Base-by-base conservation (phyloP, 2,888 invertebrate species). In the Tanytarsus gracilentus region DNA sequence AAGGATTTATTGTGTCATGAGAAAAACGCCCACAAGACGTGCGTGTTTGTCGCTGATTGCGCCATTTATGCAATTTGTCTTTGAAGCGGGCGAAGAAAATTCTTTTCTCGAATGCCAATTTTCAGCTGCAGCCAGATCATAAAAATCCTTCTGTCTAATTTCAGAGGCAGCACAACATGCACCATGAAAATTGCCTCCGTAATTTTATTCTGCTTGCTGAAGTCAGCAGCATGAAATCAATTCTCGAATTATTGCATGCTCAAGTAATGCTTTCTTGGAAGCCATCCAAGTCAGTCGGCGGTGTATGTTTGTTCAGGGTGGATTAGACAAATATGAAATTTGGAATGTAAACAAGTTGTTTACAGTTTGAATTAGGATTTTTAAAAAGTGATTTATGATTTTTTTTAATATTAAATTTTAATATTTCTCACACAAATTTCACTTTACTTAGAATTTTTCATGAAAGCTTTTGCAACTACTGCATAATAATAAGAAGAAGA, bases 1-100 rank as follows among this genome's bases (percentile, higher is more conserved):
- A 36, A 36, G 16, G 36, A 36, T 29, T n/a, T n/a, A n/a, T n/a
- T n/a, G n/a, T 36, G 36, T n/a, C 14, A 36, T 36, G 16, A 16
- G 16, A 36, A 36, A n/a, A 36, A 36, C 36, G 36, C 36, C 36
- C 36, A 36, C 36, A 36, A 36, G 36, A 36, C 36, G 36, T 36
- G 36, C 36, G 36, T 36, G n/a, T 11, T 36, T 14, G 16, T 36
- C 36, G 14, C 36, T 36, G 36, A 36, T 36, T n/a, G n/a, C n/a
- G n/a, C n/a, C n/a, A n/a, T n/a, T 36, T 36, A 36, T 36, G 36
- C 16, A n/a, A 36, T 36, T 36, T 36, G 36, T 36, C 14, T 16
- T 7, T 9, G 16, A 36, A 16, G 16, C 16, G 16, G 14, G n/a
- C n/a, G 16, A 14, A 36, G 16, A 36, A 36, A 36, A 16, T 36